Conservation (phyloP, 2,797 vertebrate species). For the Hypotaenidia okinawae region DNA sequence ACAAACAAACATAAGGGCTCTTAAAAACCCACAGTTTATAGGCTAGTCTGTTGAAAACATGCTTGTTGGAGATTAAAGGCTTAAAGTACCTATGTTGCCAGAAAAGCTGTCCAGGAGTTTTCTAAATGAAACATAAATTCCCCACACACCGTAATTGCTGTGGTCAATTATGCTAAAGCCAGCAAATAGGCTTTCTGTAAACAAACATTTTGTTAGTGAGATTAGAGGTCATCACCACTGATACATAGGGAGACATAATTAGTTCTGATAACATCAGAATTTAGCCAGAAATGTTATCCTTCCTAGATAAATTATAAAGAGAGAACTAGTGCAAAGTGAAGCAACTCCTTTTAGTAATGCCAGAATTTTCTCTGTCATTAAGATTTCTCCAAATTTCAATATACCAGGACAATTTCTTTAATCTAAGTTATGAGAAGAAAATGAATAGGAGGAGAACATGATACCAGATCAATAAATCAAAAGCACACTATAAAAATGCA, state of each 20-base stretch:
- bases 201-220: slow-evolving; percentile 45
- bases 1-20: slow-evolving; percentile 53
- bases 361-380: neutral
- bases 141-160: slow-evolving; percentile 63
- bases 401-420: neutral
- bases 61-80: slow-evolving; percentile 64
- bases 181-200: slow-evolving; percentile 68
- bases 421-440: neutral
- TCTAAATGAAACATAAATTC: slow-evolving; percentile 71
- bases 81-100: slow-evolving; percentile 59
- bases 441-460: neutral
- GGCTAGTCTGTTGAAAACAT: slow-evolving; percentile 40
- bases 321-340: neutral
- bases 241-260: slow-evolving; percentile 6
- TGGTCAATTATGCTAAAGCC: slow-evolving; percentile 70
- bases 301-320: neutral
- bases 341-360: neutral
- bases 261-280: slow-evolving; percentile 33
- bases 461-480: neutral
- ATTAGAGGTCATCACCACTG: slow-evolving; percentile 34
- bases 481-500: neutral
- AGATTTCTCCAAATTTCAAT: neutral
- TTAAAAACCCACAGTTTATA: slow-evolving; percentile 40
- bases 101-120: slow-evolving; percentile 45
- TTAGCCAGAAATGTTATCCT: neutral